A percentile compares a stretch with the other conserved stretches of the same genome.
Conservation (phyloP, 2,888 invertebrate species). For the Apamea epomidion region DNA sequence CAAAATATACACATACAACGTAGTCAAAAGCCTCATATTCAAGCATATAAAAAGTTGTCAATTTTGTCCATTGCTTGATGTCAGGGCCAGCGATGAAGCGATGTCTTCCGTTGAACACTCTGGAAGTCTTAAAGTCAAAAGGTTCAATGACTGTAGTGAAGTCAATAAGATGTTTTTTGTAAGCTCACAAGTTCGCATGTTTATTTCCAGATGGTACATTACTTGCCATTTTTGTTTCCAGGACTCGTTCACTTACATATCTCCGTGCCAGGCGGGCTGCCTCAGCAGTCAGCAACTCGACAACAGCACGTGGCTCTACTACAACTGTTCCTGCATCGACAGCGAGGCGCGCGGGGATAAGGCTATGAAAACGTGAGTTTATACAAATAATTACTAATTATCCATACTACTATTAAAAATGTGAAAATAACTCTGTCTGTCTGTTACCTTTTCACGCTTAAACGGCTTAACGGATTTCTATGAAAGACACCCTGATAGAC, state of each 20-base stretch:
- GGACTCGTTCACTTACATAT: slow-evolving; percentile 95
- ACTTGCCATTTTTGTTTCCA: slow-evolving; percentile 58
- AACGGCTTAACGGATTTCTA: not conserved
- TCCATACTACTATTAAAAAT: not conserved
- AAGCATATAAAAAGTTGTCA: too few relatives aligned
- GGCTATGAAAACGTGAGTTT: slow-evolving; percentile 76
- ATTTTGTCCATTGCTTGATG: too few relatives aligned
- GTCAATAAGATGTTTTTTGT: not conserved
- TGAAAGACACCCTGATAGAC: too few relatives aligned
- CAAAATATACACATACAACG: too few relatives aligned
- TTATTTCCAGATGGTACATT: not conserved
- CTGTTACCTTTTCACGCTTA: not conserved
- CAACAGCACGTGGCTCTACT: slow-evolving; percentile 86
- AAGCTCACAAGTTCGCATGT: too few relatives aligned
- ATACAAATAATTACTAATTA: not conserved
- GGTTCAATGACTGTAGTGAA: not conserved
- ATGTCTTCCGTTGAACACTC: not conserved
- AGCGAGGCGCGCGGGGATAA: slow-evolving; percentile 69
- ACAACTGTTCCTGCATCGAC: slow-evolving; percentile 84
- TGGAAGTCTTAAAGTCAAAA: not conserved
- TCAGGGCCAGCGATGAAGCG: too few relatives aligned
- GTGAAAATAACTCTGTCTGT: not conserved
- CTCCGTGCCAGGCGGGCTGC: slow-evolving; percentile 97
- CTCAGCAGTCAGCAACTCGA: slow-evolving; percentile 81
- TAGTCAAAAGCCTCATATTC: too few relatives aligned